These are phyloP conservation scores for Symphodus melops DNA, from an alignment of 2,113 vertebrate species.

Conservation along the genomic window DNA sequence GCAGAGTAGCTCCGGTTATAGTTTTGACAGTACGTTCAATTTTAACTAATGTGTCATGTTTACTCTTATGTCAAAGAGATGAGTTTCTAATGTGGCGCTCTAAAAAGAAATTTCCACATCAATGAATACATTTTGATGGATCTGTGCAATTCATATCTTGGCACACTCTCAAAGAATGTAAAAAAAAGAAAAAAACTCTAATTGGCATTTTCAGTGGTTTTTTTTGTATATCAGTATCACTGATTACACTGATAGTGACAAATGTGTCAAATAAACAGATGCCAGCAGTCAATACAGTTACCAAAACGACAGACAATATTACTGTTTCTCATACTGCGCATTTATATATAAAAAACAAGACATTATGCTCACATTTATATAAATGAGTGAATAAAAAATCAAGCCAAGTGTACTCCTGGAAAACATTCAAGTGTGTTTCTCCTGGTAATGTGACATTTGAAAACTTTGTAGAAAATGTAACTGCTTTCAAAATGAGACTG, in stretches of 20 bases:
- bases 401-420: too few relatives aligned
- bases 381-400: not conserved
- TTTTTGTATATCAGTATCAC: too few relatives aligned
- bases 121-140: conserved; percentile 7
- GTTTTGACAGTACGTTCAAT: too few relatives aligned
- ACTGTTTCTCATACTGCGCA: too few relatives aligned
- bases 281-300: too few relatives aligned
- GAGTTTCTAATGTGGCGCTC: too few relatives aligned
- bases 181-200: not conserved
- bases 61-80: too few relatives aligned
- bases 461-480: conserved; percentile 5
- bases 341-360: not conserved
- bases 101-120: not conserved
- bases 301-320: too few relatives aligned
- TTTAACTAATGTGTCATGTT: too few relatives aligned
- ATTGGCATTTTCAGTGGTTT: too few relatives aligned
- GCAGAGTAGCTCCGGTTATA: too few relatives aligned
- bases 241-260: not conserved
- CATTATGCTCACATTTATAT: not conserved
- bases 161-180: not conserved
- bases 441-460: not conserved
- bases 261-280: not conserved
- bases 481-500: conserved; percentile 5
- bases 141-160: conserved; percentile 2
- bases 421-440: conserved; percentile 7